phyloP scores from a whole-genome alignment of 2,113 vertebrate genomes.

The Antigone vipio region DNA sequence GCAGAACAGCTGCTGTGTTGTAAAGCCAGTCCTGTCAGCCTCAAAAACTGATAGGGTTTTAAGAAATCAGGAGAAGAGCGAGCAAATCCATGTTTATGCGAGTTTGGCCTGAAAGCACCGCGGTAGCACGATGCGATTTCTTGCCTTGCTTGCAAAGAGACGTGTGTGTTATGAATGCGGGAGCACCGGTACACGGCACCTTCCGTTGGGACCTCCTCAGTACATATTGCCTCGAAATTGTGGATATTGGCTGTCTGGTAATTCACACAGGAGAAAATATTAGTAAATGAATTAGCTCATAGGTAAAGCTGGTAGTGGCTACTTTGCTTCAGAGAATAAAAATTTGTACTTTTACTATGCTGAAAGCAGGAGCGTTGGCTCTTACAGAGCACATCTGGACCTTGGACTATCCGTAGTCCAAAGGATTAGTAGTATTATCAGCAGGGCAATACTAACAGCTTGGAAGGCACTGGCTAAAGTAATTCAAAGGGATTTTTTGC shows the following conservation, averaged over 20 bases:
- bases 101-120: neutral
- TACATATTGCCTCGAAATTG: neutral
- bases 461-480: neutral
- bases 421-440: neutral
- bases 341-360: neutral
- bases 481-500: neutral
- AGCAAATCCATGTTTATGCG: neutral
- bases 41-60: neutral
- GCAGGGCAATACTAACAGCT: neutral
- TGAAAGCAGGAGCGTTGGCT: neutral
- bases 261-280: neutral
- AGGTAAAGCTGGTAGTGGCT: neutral
- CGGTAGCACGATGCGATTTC: accelerated
- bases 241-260: neutral
- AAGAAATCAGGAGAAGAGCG: neutral
- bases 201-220: neutral
- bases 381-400: neutral
- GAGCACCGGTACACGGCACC: accelerated
- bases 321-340: neutral
- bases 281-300: neutral
- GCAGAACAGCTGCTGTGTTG: neutral
- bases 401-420: neutral
- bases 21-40: neutral
- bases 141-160: too few relatives aligned
- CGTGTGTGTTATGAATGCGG: accelerated